Conservation (phyloP, 1,140 invertebrate species). For the Thrips palmi region DNA sequence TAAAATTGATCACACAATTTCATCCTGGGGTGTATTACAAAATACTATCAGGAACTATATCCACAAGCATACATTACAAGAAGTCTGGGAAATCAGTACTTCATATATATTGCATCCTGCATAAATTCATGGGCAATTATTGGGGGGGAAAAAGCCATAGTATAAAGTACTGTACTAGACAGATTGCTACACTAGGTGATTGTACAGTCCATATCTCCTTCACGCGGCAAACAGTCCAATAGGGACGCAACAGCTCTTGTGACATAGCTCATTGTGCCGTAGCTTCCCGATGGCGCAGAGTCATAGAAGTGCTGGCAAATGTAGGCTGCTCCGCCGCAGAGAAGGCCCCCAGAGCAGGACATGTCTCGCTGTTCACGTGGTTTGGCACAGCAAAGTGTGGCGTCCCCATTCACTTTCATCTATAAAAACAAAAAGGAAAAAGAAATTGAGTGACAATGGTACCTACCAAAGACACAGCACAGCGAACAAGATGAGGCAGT, state of each 20-base stretch:
- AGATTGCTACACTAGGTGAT: conserved; percentile 33
- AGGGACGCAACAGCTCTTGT: conserved; percentile 63
- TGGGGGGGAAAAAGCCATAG: too few relatives aligned
- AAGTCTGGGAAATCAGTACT: too few relatives aligned
- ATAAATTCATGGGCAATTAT: too few relatives aligned
- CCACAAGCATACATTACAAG: too few relatives aligned
- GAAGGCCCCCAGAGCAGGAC: conserved; percentile 37
- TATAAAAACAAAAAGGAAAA: conserved; percentile 23
- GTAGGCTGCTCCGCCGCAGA: conserved; percentile 81
- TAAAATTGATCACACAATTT: too few relatives aligned
- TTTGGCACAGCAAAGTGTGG: conserved; percentile 79
- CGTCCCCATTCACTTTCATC: conserved; percentile 72
- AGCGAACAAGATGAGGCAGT: conserved; percentile 11
- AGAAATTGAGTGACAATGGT: conserved; percentile 1
- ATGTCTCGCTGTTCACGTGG: conserved; percentile 37
- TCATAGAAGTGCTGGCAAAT: conserved; percentile 97
- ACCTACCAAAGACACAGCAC: background rate
- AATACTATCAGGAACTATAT: too few relatives aligned
- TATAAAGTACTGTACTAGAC: conserved; percentile 3
- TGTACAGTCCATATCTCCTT: conserved; percentile 60
- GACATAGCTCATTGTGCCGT: conserved; percentile 95
- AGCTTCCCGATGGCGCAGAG: conserved; percentile 89
- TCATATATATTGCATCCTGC: background rate
- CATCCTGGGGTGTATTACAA: too few relatives aligned
- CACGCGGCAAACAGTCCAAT: conserved; percentile 54